Base-by-base conservation (phyloP, 2,113 vertebrate species). In the Etheostoma cragini region DNA sequence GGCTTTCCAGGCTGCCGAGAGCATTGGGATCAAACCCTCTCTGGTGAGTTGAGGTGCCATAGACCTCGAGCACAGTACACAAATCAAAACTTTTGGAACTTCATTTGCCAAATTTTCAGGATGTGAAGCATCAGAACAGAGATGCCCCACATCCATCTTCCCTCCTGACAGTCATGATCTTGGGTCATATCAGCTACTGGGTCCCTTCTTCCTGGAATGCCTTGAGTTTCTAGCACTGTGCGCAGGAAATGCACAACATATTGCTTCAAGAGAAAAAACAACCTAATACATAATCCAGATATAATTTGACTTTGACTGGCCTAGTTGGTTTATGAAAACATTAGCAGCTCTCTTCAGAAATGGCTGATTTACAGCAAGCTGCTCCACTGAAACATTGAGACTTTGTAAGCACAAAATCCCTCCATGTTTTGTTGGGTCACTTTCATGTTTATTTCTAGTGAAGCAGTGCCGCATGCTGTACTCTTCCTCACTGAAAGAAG, bases 1-100 rank as follows among this genome's bases (percentile, higher is more conserved):
- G 90, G 98, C 98, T 47, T 99, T 99, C 93, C 96, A 98, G 93
- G 98, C 98, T 5, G 98, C 98, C 0, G 97, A 98, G 94, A 99
- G 97, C 75, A 94, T 99, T 26, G 98, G 98, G 87, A 98, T 99
- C 94, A 99, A 96, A 92, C 93, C 98, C 65, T 97, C 97, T 76
- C 94, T 99, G 96, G 98, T 99, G 90, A 98, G 98, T 94, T 65
- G 33, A 82, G 42, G 74, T 80, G 74, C 69, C 35, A 57, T 61
- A 33, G 60, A 67, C 56, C 70, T 56, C 52, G 13, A 21, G 57
- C 53, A 81, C 64, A 84, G 69, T 26, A 57, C 35, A 65, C 61
- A 30, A 75, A 83, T 42, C 38, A 2, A 42, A 42, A 42, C 38
- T 11, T 42, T 42, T 76, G 38, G 62, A 82, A 76, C 71, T 76